These are phyloP conservation scores for Drosophila mettleri DNA, from an alignment of 2,888 invertebrate genomes.

Conservation along the genomic window DNA sequence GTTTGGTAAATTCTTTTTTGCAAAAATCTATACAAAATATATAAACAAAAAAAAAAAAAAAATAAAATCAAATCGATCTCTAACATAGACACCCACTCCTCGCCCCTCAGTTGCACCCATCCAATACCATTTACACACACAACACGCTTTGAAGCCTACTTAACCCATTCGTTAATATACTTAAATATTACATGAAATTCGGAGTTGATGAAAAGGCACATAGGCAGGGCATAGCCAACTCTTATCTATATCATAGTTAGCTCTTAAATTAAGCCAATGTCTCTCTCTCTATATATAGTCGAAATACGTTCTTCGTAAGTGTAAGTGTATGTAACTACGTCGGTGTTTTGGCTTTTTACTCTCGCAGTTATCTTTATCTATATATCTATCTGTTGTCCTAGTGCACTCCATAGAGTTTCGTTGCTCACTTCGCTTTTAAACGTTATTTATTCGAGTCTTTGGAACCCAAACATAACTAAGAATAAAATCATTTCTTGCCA, in stretches of 20 bases:
- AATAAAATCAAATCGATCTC: slow-evolving; percentile 7
- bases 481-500: slow-evolving; percentile 33
- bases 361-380: slow-evolving; percentile 35
- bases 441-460: slow-evolving; percentile 22
- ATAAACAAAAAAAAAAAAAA: slow-evolving; percentile 23
- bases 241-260: slow-evolving; percentile 37
- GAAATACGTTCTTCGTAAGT: slow-evolving; percentile 25
- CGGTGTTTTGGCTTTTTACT: slow-evolving; percentile 70
- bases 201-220: slow-evolving; percentile 75
- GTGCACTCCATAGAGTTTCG: slow-evolving; percentile 37
- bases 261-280: slow-evolving; percentile 55
- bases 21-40: slow-evolving; percentile 43
- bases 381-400: slow-evolving; percentile 51
- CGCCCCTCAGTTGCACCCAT: slow-evolving; percentile 43
- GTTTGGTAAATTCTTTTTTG: slow-evolving; percentile 83
- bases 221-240: slow-evolving; percentile 32
- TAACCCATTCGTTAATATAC: slow-evolving; percentile 49
- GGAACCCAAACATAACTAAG: slow-evolving; percentile 15
- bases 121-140: slow-evolving; percentile 44
- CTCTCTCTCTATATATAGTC: slow-evolving; percentile 21
- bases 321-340: slow-evolving; percentile 54
- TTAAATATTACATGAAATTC: slow-evolving; percentile 78
- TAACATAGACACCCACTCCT: slow-evolving; percentile 34
- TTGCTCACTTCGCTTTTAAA: slow-evolving; percentile 28
- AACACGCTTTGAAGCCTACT: slow-evolving; percentile 49